phyloP scores from a whole-genome alignment of 2,113 vertebrate genomes.

The Anseranas semipalmata region DNA sequence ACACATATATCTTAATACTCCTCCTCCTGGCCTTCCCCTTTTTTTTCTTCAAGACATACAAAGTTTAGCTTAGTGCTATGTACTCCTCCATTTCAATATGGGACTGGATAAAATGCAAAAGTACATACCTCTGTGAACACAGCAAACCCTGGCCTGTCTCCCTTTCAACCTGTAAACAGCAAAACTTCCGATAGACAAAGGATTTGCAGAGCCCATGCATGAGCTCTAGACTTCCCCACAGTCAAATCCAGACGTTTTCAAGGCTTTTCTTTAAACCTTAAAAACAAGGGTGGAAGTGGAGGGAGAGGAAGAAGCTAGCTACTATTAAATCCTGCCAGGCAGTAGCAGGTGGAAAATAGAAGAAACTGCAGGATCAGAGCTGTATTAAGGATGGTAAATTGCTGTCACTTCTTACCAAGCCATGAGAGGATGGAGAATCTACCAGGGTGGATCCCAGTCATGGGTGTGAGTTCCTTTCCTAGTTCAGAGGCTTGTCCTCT shows the following conservation, averaged over 20 bases:
- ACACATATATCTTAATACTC: not conserved
- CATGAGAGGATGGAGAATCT: not conserved
- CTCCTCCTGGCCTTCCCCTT: not conserved
- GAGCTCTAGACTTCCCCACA: not conserved
- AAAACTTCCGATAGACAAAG: accelerated
- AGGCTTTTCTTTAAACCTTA: not conserved
- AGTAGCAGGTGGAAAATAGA: not conserved
- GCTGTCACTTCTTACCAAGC: not conserved
- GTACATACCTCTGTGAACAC: not conserved
- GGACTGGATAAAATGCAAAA: not conserved
- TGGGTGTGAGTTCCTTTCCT: not conserved
- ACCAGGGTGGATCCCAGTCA: not conserved
- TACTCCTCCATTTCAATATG: not conserved
- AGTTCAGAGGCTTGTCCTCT: not conserved
- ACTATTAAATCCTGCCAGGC: not conserved
- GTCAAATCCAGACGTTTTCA: not conserved
- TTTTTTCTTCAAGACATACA: not conserved
- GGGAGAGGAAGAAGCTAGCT: not conserved
- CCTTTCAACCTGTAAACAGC: not conserved
- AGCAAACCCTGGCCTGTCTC: not conserved
- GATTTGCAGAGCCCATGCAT: not conserved
- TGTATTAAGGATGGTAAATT: not conserved
- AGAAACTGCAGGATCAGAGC: not conserved
- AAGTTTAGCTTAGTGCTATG: not conserved
- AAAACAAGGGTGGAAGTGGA: not conserved